A percentile compares a stretch with the other conserved stretches of the same genome.
Evolutionary conservation across 2,113 vertebrate genomes (phyloP).

Genomic region (Pedetes capensis): DNA sequence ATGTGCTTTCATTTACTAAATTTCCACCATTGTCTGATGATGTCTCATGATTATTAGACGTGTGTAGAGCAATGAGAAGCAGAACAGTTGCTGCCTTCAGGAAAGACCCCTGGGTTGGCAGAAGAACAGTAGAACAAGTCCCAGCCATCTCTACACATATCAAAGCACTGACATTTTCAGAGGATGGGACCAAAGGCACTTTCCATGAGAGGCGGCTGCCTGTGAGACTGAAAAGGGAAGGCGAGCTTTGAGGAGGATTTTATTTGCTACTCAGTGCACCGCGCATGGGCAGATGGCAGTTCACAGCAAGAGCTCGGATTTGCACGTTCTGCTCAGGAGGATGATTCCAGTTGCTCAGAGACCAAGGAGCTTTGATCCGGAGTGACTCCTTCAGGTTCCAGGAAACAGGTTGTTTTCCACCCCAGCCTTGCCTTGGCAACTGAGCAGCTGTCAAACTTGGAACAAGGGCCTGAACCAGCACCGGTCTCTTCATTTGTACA

Average conservation of each 20-base stretch:
- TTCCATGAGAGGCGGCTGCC: neutral
- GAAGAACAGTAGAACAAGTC: too few species aligned
- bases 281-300: fast-evolving
- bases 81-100: neutral
- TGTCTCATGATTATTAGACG: neutral
- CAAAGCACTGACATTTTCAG: neutral
- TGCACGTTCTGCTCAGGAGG: neutral
- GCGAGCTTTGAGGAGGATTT: fast-evolving
- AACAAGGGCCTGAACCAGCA: neutral
- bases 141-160: fast-evolving
- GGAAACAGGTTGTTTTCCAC: neutral
- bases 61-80: neutral
- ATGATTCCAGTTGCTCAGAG: too few species aligned
- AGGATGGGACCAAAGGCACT: neutral
- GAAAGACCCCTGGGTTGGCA: neutral
- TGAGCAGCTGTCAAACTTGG: neutral
- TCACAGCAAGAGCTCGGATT: fast-evolving
- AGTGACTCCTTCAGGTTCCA: neutral
- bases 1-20: neutral
- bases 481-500: neutral
- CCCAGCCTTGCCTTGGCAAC: neutral
- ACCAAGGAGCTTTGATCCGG: neutral
- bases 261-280: fast-evolving
- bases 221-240: neutral
- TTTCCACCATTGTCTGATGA: neutral